These are phyloP conservation scores for Onchidella celtica DNA, from an alignment of 2,888 invertebrate species.

Conservation along the genomic window DNA sequence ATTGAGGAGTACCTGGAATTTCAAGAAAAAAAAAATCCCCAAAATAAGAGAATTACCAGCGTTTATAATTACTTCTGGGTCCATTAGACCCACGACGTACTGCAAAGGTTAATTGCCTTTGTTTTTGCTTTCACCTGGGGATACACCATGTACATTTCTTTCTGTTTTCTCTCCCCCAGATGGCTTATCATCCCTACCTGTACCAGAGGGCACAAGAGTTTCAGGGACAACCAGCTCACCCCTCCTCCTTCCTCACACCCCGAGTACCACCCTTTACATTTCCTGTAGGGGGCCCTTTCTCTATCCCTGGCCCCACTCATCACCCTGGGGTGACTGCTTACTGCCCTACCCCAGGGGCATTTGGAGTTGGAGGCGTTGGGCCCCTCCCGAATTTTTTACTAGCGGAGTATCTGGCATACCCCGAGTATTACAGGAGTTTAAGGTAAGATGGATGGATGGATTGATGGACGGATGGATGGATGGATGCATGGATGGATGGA, in stretches of 20 bases:
- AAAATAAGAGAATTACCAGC: no score
- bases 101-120: no score
- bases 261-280: background rate
- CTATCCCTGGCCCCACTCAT: background rate
- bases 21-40: no score
- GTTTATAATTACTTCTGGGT: no score
- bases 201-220: constrained; percentile 36
- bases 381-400: constrained; percentile 12
- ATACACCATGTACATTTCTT: no score
- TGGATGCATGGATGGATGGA: background rate
- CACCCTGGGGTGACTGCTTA: constrained; percentile 23
- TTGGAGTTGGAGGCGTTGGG: background rate
- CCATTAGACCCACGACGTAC: no score
- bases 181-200: constrained; percentile 37
- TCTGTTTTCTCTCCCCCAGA: no score
- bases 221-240: background rate
- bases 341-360: background rate
- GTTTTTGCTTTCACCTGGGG: no score
- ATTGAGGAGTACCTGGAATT: no score
- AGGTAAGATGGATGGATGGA: constrained; percentile 21
- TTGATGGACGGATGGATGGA: background rate
- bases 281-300: background rate
- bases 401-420: constrained; percentile 31
- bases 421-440: constrained; percentile 34
- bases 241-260: constrained; percentile 13